Evolutionary conservation across 1,140 invertebrate genomes (phyloP), one percentile per base, ranked within the genome.

Genomic region (Aphidius ervi): DNA sequence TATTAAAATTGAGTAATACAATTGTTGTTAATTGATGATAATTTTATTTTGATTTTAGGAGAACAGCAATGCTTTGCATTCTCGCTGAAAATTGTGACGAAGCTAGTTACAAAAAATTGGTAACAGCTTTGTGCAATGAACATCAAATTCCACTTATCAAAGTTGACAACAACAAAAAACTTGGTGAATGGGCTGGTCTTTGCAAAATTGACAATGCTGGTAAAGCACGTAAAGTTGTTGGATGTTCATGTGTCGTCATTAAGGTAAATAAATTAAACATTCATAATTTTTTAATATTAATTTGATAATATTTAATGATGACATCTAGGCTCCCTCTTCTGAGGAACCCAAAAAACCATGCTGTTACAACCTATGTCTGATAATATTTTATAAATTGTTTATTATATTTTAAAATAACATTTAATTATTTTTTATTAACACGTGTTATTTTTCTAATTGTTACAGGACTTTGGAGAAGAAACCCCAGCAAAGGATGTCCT

Each of bases 151-250:
- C 95, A 59, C 81, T 99, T 43, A 91, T 99, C 60, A 95, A 95
- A 82, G 95, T 99, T 58, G 95, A 98, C 75, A 95, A 96, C 81
- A 98, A 98, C 82, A 99, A 99, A 78, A 97, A 97, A 76, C 86
- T 99, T 23, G 97, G 97, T 41, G 97, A 99, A 86, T 99, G 97
- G 96, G 91, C 95, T 63, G 98, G 97, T 65, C 85, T 99, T 43
- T 99, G 98, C 82, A 99, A 99, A 85, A 96, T 99, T 73, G 98
- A 99, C 82, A 97, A 94, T 72, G 94, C 97, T 68, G 97, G 97
- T 64, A 99, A 99, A 81, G 94, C 98, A 48, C 88, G 97, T 63
- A 99, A 99, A 84, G 94, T 99, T 67, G 96, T 98, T 70, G 94
- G 95, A 46, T 99, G 97, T 82, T 97, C 95, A 2, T 98, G 96